Evolutionary conservation across 2,113 vertebrate species (phyloP).

Genomic region (Scomber scombrus): DNA sequence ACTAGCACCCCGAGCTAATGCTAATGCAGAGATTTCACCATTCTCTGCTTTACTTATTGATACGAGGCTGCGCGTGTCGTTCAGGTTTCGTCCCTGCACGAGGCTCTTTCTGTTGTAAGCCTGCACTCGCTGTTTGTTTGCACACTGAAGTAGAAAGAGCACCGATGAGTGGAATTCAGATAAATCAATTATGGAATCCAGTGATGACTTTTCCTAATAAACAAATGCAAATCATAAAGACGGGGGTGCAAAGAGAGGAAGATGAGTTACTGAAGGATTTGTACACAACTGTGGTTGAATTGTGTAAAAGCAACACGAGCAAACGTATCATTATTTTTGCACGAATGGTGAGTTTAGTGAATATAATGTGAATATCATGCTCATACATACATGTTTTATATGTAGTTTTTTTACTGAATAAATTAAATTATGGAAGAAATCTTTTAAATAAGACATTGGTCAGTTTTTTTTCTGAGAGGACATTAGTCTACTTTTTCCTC

Average conservation of each 20-base stretch:
- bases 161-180: neutral
- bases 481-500: too few relatives aligned
- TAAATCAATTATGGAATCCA: neutral
- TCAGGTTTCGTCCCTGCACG: constrained; percentile 17
- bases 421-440: too few relatives aligned
- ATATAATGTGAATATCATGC: neutral
- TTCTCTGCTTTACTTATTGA: constrained; percentile 22
- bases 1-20: constrained; percentile 40
- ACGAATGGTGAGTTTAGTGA: neutral
- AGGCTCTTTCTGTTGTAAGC: neutral
- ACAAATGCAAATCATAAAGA: neutral
- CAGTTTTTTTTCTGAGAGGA: too few relatives aligned
- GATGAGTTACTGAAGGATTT: neutral
- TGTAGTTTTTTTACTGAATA: too few relatives aligned
- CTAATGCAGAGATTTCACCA: constrained; percentile 45
- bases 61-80: neutral
- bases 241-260: neutral
- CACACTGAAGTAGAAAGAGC: neutral
- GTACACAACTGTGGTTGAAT: neutral
- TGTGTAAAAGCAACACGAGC: neutral
- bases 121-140: neutral
- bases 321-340: neutral
- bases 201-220: neutral
- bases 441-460: too few relatives aligned
- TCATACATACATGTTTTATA: too few relatives aligned